Base-by-base conservation (phyloP, 2,888 invertebrate genomes). In the Papilio protenor region DNA sequence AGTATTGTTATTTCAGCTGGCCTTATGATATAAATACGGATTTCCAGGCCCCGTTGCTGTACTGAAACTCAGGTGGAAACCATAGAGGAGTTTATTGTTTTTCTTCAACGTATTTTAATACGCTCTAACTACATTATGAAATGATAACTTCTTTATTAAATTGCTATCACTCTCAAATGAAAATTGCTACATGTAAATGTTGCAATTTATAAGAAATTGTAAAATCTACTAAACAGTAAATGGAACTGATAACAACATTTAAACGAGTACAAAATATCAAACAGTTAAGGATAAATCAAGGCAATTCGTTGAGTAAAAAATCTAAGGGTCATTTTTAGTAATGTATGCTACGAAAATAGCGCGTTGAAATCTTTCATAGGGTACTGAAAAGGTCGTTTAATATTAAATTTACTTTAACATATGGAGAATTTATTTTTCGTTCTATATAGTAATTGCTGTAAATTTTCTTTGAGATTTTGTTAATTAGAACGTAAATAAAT, bases 341-440 rank as follows among this genome's bases (percentile, higher is more conserved):
- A 71, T 40, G 40, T 40, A 55, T 80, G 77, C 74, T 78, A 81
- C 73, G 55, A 79, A 76, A 73, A 80, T 80, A 77, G 85, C 91
- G 91, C 91, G 91, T 91, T 91, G 91, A 91, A 87, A 85, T 91
- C 91, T 91, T 91, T 91, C 84, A 81, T 87, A 87, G 82, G 82
- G 83, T 79, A 76, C 80, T 77, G 71, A 79, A 73, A 73, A 49
- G n/a, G 64, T 27, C 4, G 27, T 52, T 52, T 8, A n/a, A 55
- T 5, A 33, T 33, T 33, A 33, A 33, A 4, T 33, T 33, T 2
- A 5, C 4, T 33, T 33, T 33, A 33, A 5, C 33, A 33, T 33
- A 33, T 5, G 0, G 33, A 33, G 33, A 33, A 33, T 33, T 33
- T 33, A 33, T 33, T 33, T 33, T 33, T 5, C 33, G 33, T 33